A percentile compares a stretch with the other conserved stretches of the same genome.
Conservation (phyloP, 2,888 invertebrate species). For the Cyaniris semiargus region DNA sequence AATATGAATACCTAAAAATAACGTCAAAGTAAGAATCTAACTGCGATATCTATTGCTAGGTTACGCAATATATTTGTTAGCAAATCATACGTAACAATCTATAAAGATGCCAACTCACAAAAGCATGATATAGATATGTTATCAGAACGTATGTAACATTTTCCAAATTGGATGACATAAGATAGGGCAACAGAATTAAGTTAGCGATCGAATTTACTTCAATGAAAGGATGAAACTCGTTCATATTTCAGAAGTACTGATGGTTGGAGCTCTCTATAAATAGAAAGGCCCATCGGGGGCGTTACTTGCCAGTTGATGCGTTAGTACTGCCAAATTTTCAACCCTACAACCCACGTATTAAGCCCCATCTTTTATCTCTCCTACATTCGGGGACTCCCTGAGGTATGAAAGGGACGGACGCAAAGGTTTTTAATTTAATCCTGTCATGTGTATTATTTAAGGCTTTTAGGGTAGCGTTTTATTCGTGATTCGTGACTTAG, state of each 20-base stretch:
- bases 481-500: slow-evolving; percentile 19
- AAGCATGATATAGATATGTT: background rate
- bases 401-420: slow-evolving; percentile 17
- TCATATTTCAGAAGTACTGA: slow-evolving; percentile 32
- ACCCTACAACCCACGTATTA: slow-evolving; percentile 10
- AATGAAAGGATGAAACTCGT: slow-evolving; percentile 29
- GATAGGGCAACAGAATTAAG: slow-evolving; percentile 26
- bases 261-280: slow-evolving; percentile 32
- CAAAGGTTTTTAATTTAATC: slow-evolving; percentile 1
- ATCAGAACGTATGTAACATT: background rate
- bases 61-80: background rate
- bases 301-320: slow-evolving; percentile 13
- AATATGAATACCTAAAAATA: too few species aligned
- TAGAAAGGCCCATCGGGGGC: slow-evolving; percentile 14
- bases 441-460: slow-evolving; percentile 22
- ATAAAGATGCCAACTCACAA: background rate
- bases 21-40: too few species aligned
- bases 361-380: background rate
- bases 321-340: slow-evolving; percentile 11
- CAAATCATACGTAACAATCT: background rate
- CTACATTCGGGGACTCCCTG: too few species aligned
- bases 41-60: too few species aligned
- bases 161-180: background rate
- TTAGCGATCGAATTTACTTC: slow-evolving; percentile 27
- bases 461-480: slow-evolving; percentile 2